Evolutionary conservation across 1,140 invertebrate genomes (phyloP), one percentile per base, ranked within the genome.

Genomic region (Eubasilissa regina): DNA sequence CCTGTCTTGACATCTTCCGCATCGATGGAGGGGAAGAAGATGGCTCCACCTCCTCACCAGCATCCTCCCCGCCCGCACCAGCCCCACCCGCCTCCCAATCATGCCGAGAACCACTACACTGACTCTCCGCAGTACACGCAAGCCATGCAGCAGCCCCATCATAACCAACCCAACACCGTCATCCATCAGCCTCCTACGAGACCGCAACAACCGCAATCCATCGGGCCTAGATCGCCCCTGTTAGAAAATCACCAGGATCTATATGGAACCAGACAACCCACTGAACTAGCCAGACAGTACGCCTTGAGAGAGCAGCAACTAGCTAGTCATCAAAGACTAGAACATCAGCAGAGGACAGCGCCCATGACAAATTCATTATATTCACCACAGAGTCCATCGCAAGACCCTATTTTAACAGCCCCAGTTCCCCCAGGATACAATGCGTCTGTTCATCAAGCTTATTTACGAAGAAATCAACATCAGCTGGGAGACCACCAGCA

Each of bases 21-120:
- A 84, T 90, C 90, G 84, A 93, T 94, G 93, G 92, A 93, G 87
- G 90, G 89, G 84, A 93, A 93, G 86, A 93, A 93, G 88, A 86
- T 91, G 84, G 85, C 87, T 56, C 90, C 90, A 68, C 87, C 87
- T 12, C 87, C 87, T 12, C 79, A 81, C 45, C 88, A 88, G 75
- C 87, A 89, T 81, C 88, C 86, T 11, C 87, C 75, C 89, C 88
- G 44, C 90, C 89, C 77, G 85, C 68, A 25, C 47, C 68, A 72
- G 6, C 68, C 68, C 0, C 68, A 72, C 17, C 68, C 68, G 1
- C 19, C 19, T 13, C n/a, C 70, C 53, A 55, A 55, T 19, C 68
- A 72, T 12, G 9, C 88, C 87, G 84, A 88, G 51, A 87, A 89
- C 62, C 88, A 89, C 84, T 90, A 85, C 75, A 90, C 84, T 81